phyloP scores from a whole-genome alignment of 92 coral and sea anemone species.

The Hydrozoanthus gracilis region DNA sequence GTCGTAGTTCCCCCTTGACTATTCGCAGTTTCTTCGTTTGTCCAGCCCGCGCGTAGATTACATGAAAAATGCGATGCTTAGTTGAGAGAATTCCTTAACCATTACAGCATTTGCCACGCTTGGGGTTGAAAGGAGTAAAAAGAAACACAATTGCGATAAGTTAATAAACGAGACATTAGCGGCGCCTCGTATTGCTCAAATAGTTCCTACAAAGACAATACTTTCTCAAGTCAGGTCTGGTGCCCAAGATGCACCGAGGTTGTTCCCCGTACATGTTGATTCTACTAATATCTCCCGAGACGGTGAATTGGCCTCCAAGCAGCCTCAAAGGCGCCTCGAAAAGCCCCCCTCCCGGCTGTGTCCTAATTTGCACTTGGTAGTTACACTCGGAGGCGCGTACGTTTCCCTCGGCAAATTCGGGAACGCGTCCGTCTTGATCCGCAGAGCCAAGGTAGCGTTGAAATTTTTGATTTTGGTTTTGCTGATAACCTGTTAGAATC shows the following conservation, averaged over 20 bases:
- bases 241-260: conserved; percentile 81
- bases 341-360: conserved; percentile 82
- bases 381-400: conserved; percentile 66
- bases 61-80: too few species aligned
- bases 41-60: too few species aligned
- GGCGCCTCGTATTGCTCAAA: background rate
- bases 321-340: conserved; percentile 81
- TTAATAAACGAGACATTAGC: background rate
- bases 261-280: conserved; percentile 89
- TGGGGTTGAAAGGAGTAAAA: too few species aligned
- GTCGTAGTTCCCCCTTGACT: too few species aligned
- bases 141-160: too few species aligned
- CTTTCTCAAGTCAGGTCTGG: conserved; percentile 82
- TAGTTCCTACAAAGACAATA: conserved; percentile 81
- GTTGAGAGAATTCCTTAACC: too few species aligned
- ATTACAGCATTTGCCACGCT: too few species aligned
- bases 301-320: conserved; percentile 60
- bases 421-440: conserved; percentile 87
- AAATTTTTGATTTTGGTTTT: conserved; percentile 75
- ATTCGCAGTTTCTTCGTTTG: too few species aligned
- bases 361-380: conserved; percentile 78
- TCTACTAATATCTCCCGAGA: conserved; percentile 82
- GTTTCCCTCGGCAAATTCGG: conserved; percentile 68
- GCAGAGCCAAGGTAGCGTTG: conserved; percentile 76
- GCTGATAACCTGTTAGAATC: conserved; percentile 76